Conservation (phyloP, 1,140 invertebrate genomes). For the Brachionus angularis region DNA sequence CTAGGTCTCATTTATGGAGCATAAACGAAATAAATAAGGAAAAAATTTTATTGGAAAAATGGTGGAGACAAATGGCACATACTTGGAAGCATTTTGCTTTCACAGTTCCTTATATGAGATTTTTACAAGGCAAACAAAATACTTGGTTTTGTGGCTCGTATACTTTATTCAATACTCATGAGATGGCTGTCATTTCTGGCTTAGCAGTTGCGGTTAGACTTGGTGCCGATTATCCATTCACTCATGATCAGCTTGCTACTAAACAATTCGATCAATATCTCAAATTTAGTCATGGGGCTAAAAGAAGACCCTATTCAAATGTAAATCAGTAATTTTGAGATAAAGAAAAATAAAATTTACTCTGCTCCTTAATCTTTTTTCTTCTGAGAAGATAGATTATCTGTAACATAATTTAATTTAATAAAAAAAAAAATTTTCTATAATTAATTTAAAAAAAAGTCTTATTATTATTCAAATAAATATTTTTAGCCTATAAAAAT, state of each 20-base stretch:
- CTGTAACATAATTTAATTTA: too few relatives aligned
- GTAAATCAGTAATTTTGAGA: too few relatives aligned
- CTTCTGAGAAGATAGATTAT: too few relatives aligned
- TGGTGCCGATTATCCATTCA: conserved; percentile 50
- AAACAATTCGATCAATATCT: conserved; percentile 52
- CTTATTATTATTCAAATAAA: too few relatives aligned
- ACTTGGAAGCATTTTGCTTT: conserved; percentile 51
- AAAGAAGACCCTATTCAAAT: too few relatives aligned
- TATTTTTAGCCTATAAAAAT: too few relatives aligned
- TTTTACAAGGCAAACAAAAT: conserved; percentile 49
- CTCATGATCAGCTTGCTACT: conserved; percentile 48
- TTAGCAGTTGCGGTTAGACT: conserved; percentile 48
- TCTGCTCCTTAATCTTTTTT: neutral
- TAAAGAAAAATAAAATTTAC: neutral
- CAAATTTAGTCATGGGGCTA: conserved; percentile 48
- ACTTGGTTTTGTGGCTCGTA: conserved; percentile 50
- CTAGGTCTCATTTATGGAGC: conserved; percentile 47
- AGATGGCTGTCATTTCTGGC: conserved; percentile 51
- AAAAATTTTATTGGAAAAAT: conserved; percentile 48
- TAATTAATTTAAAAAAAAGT: too few relatives aligned
- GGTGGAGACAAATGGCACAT: conserved; percentile 52
- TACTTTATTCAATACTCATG: conserved; percentile 51
- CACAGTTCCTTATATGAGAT: conserved; percentile 50
- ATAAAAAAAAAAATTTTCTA: too few relatives aligned
- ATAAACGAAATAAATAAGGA: conserved; percentile 46